Percentiles rank a stretch among this genome's conserved stretches.
Conservation (phyloP, 1,140 invertebrate genomes). For the Papilio xuthus region DNA sequence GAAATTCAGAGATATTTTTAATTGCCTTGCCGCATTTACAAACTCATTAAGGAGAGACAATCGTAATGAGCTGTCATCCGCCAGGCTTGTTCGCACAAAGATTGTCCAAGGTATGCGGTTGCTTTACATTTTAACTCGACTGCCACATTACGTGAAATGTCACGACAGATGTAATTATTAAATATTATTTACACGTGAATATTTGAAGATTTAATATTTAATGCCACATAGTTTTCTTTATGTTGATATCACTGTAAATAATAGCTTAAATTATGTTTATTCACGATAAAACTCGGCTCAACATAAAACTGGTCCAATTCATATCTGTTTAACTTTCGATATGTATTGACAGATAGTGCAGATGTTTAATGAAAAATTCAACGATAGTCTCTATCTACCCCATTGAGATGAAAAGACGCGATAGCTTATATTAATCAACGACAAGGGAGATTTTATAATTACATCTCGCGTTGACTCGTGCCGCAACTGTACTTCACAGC, state of each 20-base stretch:
- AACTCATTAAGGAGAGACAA: slow-evolving; percentile 16
- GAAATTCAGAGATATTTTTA: background rate
- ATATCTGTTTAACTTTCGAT: background rate
- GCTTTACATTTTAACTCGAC: background rate
- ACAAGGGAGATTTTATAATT: slow-evolving; percentile 6
- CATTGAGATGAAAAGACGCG: background rate
- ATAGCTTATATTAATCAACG: background rate
- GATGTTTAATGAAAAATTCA: background rate
- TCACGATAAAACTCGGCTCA: too few relatives aligned
- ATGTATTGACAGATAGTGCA: too few relatives aligned
- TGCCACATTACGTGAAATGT: background rate
- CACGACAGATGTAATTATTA: background rate
- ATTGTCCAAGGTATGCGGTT: background rate
- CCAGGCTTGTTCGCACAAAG: background rate
- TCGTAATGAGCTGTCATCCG: slow-evolving; percentile 9
- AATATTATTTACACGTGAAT: background rate
- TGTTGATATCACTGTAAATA: too few relatives aligned
- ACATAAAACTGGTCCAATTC: background rate
- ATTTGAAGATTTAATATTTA: background rate
- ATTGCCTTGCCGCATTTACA: slow-evolving; percentile 2
- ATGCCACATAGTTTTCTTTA: too few relatives aligned
- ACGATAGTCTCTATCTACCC: background rate
- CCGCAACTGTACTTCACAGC: background rate
- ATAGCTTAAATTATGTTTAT: too few relatives aligned
- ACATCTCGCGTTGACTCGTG: background rate